Evolutionary conservation across 1,140 invertebrate genomes (phyloP).

Genomic region (Chelonus insularis): DNA sequence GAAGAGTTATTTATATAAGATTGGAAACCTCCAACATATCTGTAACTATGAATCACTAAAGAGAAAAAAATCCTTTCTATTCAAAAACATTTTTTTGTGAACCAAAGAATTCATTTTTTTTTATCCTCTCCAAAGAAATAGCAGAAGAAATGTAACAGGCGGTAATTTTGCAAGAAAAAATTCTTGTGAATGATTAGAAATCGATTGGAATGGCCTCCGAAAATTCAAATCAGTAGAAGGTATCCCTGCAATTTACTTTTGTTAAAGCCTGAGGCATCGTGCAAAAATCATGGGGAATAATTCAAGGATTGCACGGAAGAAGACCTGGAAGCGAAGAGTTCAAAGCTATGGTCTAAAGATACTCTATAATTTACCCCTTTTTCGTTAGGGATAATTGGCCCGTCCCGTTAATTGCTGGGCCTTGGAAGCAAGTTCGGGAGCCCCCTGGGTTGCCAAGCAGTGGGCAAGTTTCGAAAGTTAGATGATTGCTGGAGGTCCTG

Average conservation of each 20-base stretch:
- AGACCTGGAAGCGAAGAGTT: constrained; percentile 24
- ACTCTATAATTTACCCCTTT: constrained; percentile 49
- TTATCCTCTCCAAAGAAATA: no score
- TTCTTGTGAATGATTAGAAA: constrained; percentile 3
- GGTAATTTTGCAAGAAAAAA: not conserved
- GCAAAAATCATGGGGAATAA: constrained; percentile 21
- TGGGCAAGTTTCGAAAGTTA: constrained; percentile 14
- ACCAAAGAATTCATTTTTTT: no score
- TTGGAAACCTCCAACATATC: no score
- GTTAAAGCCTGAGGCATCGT: not conserved
- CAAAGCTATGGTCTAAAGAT: constrained; percentile 18
- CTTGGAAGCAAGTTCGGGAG: constrained; percentile 9
- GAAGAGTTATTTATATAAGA: no score
- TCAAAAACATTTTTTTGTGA: no score
- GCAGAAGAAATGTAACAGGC: no score
- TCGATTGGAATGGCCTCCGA: constrained; percentile 7
- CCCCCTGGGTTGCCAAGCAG: not conserved
- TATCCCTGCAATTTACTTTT: constrained; percentile 17
- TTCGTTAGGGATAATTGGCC: constrained; percentile 43
- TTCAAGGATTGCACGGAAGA: constrained; percentile 25
- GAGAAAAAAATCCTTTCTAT: no score
- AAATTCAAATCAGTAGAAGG: constrained; percentile 15
- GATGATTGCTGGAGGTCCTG: constrained; percentile 1
- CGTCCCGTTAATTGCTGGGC: constrained; percentile 40
- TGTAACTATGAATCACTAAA: no score